Evolutionary conservation across 2,113 vertebrate genomes (phyloP), one percentile per base, ranked within the genome.

Genomic region (Cavia aperea): DNA sequence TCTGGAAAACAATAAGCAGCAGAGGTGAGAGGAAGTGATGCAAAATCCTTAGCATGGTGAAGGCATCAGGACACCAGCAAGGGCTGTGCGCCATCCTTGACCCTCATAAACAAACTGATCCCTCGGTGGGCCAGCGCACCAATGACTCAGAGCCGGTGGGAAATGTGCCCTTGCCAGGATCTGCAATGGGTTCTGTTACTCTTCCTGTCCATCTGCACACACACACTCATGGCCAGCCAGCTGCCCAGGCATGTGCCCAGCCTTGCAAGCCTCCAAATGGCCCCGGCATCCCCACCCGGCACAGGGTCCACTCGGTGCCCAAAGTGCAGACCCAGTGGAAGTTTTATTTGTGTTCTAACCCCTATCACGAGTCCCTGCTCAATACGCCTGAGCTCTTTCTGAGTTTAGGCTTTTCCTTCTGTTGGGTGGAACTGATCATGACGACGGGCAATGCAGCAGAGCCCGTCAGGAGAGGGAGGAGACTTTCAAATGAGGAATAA

Each of bases 401-500:
- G 90, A 91, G 88, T 66, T 84, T 36, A 86, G 86, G 83, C 36
- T 36, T 94, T 70, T 68, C 83, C 29, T 89, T 81, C 92, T 88
- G 78, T 89, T 63, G 79, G 72, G 60, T 90, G 78, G 92, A 90
- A 66, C 65, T 56, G 78, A 94, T 85, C 87, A 94, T 85, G 89
- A 89, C 21, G 43, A 18, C 18, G 16, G 49, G 46, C 62, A 89
- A 49, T 31, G n/a, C 62, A 54, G 43, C 75, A 65, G 81, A 36
- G n/a, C 29, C 82, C 87, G 63, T 65, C 49, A 43, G 81, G 46
- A 31, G 16, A 51, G 24, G 33, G 70, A 86, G 78, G 66, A 88
- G 85, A 62, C 83, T 94, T 83, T 87, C 90, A 93, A 88, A 62
- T 39, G 43, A 79, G 51, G 82, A 94, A 92, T 90, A 95, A 96